Evolutionary conservation across 2,797 vertebrate genomes (phyloP).

Genomic region (Cercopithecus diana): DNA sequence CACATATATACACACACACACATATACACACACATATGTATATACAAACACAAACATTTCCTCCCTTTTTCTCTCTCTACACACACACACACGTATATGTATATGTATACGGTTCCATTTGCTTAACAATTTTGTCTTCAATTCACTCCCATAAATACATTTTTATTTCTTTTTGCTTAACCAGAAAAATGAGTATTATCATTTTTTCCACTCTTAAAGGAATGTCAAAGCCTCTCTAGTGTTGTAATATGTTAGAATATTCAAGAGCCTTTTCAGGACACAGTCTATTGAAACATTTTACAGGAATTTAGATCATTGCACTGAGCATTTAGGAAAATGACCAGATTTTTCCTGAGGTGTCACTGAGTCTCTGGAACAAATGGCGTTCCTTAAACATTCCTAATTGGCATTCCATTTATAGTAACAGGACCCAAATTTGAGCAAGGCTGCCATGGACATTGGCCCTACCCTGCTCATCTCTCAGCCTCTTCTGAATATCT

Average conservation of each 20-base stretch:
- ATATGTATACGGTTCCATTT: background rate
- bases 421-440: background rate
- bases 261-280: background rate
- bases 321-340: background rate
- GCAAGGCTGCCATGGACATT: accelerated
- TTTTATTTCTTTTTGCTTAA: background rate
- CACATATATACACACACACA: too few relatives aligned
- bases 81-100: too few relatives aligned
- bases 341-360: background rate
- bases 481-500: background rate
- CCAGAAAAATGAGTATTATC: background rate
- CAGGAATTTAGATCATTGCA: background rate
- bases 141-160: background rate
- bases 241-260: background rate
- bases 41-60: too few relatives aligned
- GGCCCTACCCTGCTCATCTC: background rate
- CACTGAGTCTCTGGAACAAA: background rate
- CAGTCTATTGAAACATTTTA: background rate
- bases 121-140: background rate
- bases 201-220: background rate
- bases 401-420: background rate
- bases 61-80: too few relatives aligned
- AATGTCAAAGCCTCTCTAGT: background rate
- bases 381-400: background rate
- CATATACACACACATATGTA: too few relatives aligned